These are phyloP conservation scores for Apocheima hispidaria DNA, from an alignment of 2,888 invertebrate species.

Conservation along the genomic window DNA sequence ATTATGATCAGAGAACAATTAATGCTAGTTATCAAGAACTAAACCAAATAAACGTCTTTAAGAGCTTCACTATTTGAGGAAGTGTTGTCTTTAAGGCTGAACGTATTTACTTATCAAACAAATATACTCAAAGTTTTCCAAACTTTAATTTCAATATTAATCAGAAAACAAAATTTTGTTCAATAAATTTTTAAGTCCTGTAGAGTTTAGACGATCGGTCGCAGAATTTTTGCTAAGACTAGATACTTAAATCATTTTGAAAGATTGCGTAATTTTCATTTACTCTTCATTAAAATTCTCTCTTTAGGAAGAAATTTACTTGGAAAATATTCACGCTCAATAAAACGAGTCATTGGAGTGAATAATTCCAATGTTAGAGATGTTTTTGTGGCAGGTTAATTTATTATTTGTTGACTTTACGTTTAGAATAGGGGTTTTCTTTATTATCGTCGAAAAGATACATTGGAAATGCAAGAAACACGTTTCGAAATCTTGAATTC, in stretches of 20 bases:
- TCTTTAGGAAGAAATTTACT: constrained; percentile 25
- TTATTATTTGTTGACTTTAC: constrained; percentile 4
- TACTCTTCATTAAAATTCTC: constrained; percentile 39
- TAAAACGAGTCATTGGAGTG: constrained; percentile 32
- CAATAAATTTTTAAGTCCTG: constrained; percentile 5
- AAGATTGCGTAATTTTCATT: constrained; percentile 35
- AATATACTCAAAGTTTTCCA: neutral
- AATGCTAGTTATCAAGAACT: neutral
- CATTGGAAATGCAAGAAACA: neutral
- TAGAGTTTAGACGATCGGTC: neutral
- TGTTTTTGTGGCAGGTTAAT: constrained; percentile 5
- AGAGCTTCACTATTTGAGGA: neutral
- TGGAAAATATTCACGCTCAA: constrained; percentile 18
- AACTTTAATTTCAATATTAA: neutral
- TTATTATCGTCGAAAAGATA: neutral
- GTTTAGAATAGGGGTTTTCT: neutral
- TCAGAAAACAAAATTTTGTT: constrained; percentile 8
- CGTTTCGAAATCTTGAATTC: no score
- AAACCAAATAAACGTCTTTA: neutral
- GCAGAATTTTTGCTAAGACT: constrained; percentile 26
- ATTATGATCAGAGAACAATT: no score
- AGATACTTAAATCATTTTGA: constrained; percentile 39
- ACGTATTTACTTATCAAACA: constrained; percentile 4
- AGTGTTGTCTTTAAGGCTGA: neutral
- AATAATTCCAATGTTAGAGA: constrained; percentile 10